A percentile compares a stretch with the other conserved stretches of the same genome.
Evolutionary conservation across 2,797 vertebrate genomes (phyloP).

Genomic region (Podarcis siculus): DNA sequence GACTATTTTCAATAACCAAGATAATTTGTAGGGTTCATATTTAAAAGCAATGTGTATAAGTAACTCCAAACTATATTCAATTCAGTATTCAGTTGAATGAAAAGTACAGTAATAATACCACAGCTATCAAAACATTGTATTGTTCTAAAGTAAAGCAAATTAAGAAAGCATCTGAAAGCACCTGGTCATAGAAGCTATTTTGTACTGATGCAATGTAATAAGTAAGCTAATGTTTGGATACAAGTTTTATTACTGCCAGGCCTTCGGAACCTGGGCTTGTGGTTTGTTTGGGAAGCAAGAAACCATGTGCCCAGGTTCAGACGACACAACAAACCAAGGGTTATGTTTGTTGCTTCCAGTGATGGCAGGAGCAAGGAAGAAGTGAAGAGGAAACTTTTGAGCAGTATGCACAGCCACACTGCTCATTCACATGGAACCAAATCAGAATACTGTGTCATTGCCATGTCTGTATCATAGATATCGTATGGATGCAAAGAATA

Average conservation of each 20-base stretch:
- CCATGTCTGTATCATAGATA: not conserved
- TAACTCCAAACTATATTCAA: not conserved
- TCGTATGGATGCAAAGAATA: not conserved
- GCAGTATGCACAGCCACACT: not conserved
- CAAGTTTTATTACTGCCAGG: not conserved
- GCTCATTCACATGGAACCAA: not conserved
- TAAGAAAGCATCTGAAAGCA: slow-evolving; percentile 8
- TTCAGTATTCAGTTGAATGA: not conserved
- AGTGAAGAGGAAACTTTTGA: too few species aligned
- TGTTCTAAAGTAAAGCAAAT: fast-evolving
- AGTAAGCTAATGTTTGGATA: fast-evolving
- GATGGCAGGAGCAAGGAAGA: not conserved
- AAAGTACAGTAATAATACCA: not conserved
- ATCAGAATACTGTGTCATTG: fast-evolving
- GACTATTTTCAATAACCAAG: too few species aligned
- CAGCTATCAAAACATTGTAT: not conserved
- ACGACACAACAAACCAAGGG: too few species aligned
- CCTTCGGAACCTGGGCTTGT: too few species aligned
- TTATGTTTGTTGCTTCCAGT: not conserved
- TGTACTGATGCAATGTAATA: not conserved
- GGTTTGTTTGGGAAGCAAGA: too few species aligned
- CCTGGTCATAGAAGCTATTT: not conserved
- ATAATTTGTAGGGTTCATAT: too few species aligned
- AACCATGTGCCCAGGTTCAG: too few species aligned
- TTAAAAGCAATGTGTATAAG: not conserved